Evolutionary conservation across 2,113 vertebrate species (phyloP).

Genomic region (Polypterus senegalus): DNA sequence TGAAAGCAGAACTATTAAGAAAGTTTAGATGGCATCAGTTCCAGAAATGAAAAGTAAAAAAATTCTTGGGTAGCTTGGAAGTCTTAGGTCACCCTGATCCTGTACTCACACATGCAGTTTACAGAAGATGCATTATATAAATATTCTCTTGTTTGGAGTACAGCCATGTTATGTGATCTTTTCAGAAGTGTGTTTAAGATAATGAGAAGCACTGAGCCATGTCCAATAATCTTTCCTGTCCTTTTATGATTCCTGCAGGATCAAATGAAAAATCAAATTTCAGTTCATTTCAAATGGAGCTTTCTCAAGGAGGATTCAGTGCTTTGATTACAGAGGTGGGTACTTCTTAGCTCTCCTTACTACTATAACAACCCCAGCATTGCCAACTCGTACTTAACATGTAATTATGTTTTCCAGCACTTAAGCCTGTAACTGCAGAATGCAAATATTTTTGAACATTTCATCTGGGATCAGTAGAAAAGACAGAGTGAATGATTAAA

Average conservation of each 20-base stretch:
- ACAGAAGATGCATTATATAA: no score
- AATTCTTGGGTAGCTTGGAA: no score
- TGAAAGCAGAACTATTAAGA: no score
- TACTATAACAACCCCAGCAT: background rate
- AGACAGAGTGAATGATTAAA: background rate
- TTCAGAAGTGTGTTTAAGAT: no score
- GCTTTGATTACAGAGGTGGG: constrained; percentile 20
- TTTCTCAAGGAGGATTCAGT: constrained; percentile 31
- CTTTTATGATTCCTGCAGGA: constrained; percentile 8
- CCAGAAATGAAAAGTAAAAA: no score
- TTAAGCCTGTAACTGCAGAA: background rate
- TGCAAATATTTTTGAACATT: background rate
- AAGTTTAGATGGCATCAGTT: no score
- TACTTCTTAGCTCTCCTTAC: background rate
- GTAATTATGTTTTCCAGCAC: background rate
- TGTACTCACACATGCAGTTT: no score
- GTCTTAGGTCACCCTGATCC: no score
- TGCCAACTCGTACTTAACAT: background rate
- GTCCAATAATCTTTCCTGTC: no score
- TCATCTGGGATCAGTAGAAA: background rate
- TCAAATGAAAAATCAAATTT: constrained; percentile 12
- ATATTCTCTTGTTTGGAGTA: no score
- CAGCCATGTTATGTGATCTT: no score
- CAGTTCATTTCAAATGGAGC: constrained; percentile 23
- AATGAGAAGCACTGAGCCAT: no score